Evolutionary conservation across 2,888 invertebrate genomes (phyloP).

Genomic region (Agrilus mali): DNA sequence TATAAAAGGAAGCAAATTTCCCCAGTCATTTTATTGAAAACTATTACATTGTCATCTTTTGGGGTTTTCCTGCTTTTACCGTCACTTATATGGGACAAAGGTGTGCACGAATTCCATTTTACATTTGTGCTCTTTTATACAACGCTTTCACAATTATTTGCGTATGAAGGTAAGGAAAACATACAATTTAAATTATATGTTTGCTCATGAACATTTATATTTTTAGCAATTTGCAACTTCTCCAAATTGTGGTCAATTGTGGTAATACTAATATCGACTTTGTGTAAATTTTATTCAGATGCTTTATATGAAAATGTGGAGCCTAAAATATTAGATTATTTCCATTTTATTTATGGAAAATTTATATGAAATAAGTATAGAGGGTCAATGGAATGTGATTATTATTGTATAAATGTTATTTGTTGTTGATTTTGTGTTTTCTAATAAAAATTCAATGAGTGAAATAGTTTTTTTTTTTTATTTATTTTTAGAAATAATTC

Average conservation of each 20-base stretch:
- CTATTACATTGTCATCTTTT: slow-evolving; percentile 46
- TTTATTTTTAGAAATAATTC: not conserved
- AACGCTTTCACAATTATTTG: slow-evolving; percentile 46
- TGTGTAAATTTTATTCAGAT: slow-evolving; percentile 7
- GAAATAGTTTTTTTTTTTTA: not conserved
- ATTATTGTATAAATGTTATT: too few relatives aligned
- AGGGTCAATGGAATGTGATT: too few relatives aligned
- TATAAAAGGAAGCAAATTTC: slow-evolving; percentile 3
- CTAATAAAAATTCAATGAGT: not conserved
- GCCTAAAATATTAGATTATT: too few relatives aligned
- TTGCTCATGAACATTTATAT: slow-evolving; percentile 5
- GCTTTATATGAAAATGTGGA: slow-evolving; percentile 6
- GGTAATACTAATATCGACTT: slow-evolving; percentile 19
- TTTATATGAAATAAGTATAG: too few relatives aligned
- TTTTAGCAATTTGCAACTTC: slow-evolving; percentile 44
- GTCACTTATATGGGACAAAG: slow-evolving; percentile 48
- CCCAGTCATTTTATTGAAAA: slow-evolving; percentile 36
- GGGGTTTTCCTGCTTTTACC: slow-evolving; percentile 48
- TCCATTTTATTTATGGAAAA: too few relatives aligned
- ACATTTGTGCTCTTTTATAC: slow-evolving; percentile 51
- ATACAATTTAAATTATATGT: not conserved
- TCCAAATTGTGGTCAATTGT: slow-evolving; percentile 32
- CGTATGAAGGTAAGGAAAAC: slow-evolving; percentile 44
- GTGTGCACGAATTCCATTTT: slow-evolving; percentile 36
- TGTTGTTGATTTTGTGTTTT: not conserved